Evolutionary conservation across 2,797 vertebrate species (phyloP).

Genomic region (Chiloscyllium punctatum): DNA sequence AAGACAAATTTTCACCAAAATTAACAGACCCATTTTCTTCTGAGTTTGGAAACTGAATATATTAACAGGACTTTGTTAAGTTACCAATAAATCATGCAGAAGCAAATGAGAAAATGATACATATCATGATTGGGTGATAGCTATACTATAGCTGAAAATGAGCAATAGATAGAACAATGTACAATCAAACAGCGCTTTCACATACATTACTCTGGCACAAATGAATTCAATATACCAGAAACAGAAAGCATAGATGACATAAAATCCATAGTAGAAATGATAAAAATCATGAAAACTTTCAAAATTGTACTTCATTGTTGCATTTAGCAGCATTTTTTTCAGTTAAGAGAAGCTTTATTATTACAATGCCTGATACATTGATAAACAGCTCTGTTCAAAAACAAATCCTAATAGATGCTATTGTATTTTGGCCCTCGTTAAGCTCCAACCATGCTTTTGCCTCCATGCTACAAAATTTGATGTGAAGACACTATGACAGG

Average conservation of each 20-base stretch:
- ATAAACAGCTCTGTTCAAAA: constrained; percentile 41
- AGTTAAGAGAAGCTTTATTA: neutral
- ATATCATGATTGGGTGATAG: neutral
- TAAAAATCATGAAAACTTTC: neutral
- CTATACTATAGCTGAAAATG: neutral
- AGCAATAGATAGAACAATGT: neutral
- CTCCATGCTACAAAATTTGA: constrained; percentile 63
- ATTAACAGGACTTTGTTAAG: neutral
- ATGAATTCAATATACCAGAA: neutral
- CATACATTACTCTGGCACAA: neutral
- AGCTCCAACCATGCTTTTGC: constrained; percentile 55
- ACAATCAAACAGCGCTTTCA: neutral
- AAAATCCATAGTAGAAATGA: neutral
- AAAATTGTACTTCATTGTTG: neutral
- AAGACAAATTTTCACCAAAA: constrained; percentile 7
- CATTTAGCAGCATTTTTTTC: neutral
- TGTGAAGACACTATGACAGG: constrained; percentile 79
- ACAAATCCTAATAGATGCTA: constrained; percentile 71
- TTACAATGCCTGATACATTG: neutral
- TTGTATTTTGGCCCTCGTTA: constrained; percentile 76
- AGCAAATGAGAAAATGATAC: neutral
- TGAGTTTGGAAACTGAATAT: neutral
- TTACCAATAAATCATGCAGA: constrained; percentile 1
- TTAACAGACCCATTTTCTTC: neutral
- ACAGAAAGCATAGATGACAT: neutral